Percentiles rank a stretch among this genome's conserved stretches.
phyloP scores from a whole-genome alignment of 2,888 invertebrate species.

The Metacarcinus magister region DNA sequence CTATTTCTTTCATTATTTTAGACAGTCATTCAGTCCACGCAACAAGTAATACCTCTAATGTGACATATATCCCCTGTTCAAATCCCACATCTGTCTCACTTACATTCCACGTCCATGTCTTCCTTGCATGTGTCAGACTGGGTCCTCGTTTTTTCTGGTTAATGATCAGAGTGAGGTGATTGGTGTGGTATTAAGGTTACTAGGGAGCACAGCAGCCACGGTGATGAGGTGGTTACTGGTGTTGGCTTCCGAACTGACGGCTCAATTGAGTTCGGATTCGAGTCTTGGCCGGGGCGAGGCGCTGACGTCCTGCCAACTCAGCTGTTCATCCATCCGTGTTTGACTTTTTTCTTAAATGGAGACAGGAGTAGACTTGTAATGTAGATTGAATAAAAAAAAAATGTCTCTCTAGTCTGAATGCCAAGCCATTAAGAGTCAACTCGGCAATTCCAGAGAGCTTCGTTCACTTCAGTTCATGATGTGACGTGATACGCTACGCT shows the following conservation, averaged over 20 bases:
- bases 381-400: background rate
- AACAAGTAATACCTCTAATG: too few species aligned
- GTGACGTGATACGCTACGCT: background rate
- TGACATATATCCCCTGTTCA: too few species aligned
- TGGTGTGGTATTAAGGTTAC: background rate
- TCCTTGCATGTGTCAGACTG: too few species aligned
- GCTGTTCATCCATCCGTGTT: background rate
- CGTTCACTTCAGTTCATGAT: background rate
- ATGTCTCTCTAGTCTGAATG: background rate
- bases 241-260: background rate
- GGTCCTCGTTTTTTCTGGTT: too few species aligned
- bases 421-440: background rate
- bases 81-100: too few species aligned
- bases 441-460: background rate
- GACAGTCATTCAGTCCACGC: too few species aligned
- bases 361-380: background rate
- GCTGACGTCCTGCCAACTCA: slow-evolving; percentile 1
- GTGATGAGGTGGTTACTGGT: background rate
- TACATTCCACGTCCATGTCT: too few species aligned
- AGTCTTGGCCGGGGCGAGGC: background rate
- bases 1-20: too few species aligned
- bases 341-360: background rate
- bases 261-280: background rate
- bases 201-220: background rate
- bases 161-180: too few species aligned